Percentiles rank a stretch among this genome's conserved stretches.
phyloP scores from a whole-genome alignment of 2,888 invertebrate genomes.

The Hypselothyrea guttata region DNA sequence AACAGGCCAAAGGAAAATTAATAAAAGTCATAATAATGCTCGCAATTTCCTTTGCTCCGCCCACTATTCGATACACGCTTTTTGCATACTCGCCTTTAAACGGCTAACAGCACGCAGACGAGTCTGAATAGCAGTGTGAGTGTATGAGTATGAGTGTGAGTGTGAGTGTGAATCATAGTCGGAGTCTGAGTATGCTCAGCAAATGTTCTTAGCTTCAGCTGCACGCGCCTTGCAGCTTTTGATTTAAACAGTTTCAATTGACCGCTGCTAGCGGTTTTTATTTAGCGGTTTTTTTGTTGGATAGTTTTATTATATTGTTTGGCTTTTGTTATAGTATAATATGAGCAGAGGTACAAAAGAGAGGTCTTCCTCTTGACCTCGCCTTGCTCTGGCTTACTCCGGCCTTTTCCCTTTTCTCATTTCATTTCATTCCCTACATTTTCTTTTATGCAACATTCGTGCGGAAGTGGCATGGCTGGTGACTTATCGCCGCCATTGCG shows the following conservation, averaged over 20 bases:
- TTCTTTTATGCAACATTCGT: conserved; percentile 57
- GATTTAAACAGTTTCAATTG: conserved; percentile 68
- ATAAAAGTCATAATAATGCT: conserved; percentile 77
- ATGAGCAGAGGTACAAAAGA: neutral
- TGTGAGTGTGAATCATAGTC: no score
- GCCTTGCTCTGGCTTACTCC: no score
- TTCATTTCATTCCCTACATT: conserved; percentile 7
- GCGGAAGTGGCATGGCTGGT: conserved; percentile 69
- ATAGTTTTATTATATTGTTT: conserved; percentile 40
- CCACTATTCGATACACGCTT: conserved; percentile 41
- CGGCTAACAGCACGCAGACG: conserved; percentile 1
- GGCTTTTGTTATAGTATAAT: neutral
- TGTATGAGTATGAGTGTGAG: conserved; percentile 4
- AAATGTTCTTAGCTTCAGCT: no score
- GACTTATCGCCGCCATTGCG: conserved; percentile 74
- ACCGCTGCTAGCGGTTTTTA: no score
- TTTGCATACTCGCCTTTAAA: conserved; percentile 41
- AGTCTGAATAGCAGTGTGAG: neutral
- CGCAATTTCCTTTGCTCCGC: conserved; percentile 69
- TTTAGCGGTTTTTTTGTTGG: conserved; percentile 28
- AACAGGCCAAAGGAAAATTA: conserved; percentile 60
- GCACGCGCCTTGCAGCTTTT: conserved; percentile 40
- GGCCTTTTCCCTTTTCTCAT: conserved; percentile 4
- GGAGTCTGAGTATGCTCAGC: conserved; percentile 1
- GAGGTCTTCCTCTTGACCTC: neutral